Evolutionary conservation across 2,113 vertebrate genomes (phyloP), one percentile per base, ranked within the genome.

Genomic region (Trichechus manatus): DNA sequence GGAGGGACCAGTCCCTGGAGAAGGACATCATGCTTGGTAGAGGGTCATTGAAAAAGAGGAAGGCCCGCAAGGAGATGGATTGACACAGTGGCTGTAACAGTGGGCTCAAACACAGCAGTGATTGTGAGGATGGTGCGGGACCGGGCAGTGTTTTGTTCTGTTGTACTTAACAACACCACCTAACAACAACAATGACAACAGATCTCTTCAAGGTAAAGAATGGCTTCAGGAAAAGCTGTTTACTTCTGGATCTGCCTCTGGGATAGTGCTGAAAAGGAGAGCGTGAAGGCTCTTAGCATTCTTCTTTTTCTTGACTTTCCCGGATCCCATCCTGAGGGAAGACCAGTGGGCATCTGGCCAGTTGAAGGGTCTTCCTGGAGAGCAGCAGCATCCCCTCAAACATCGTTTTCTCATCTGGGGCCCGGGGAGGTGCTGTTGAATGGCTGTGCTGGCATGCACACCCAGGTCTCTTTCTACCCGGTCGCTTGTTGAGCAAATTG

Each of bases 191-290:
- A 47, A 47, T 10, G 10, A 47, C 47, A 47, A 47, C 47, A 47
- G 47, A 47, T 47, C 10, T 19, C 33, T 80, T 80, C 50, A 29
- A 1, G 29, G 29, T 92, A 78, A 81, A 93, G 61, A 39, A 50
- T 42, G 33, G 14, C 31, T 83, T 82, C n/a, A n/a, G 50, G 79
- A 93, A 92, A 66, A 78, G 42, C 81, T 85, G n/a, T 75, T 88
- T 61, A 33, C 50, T n/a, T 94, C 36, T 56, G 0, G 66, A 44
- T 87, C 50, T 72, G 66, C 9, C 11, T 14, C 4, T 15, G 39
- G 50, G 44, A 74, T 56, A 27, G 80, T n/a, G 47, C 61, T 89
- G 61, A 79, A n/a, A n/a, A 47, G 20, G 39, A 79, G 19, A 14
- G 66, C 53, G n/a, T 33, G 42, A 47, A 92, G 47, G 31, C 44